Base-by-base conservation (phyloP, 2,888 invertebrate genomes). In the Lasioglossum lativentre region DNA sequence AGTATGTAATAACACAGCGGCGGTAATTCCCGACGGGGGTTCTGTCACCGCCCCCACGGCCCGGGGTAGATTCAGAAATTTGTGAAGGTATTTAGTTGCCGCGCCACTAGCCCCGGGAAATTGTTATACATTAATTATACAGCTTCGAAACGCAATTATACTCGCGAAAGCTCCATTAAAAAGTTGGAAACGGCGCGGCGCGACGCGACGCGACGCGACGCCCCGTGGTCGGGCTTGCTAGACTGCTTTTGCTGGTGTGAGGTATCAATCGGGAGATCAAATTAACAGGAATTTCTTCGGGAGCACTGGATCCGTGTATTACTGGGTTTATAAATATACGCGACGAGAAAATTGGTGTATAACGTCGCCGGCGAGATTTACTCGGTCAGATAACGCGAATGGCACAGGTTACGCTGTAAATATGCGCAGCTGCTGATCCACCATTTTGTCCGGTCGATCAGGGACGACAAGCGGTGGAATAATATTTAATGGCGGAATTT, bases 111-210 rank as follows among this genome's bases (percentile, higher is more conserved):
- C 74, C 70, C 19, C 23, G 45, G 38, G 16, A 56, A 77, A 80
- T 71, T 77, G 70, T 80, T 77, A 71, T 34, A 59, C 71, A 70
- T 80, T 77, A 80, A 80, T 80, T 77, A 71, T 77, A 56, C 59
- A 19, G 52, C 30, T 56, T 76, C 42, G 66, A 42, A 75, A 70
- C 70, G 40, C 19, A 66, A 47, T 75, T 79, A 75, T 30, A 68
- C 23, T 52, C 30, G 52, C 19, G 40, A 75, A 75, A 72, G 71
- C 71, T 71, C 40, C 30, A 56, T 71, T 71, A 71, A 30, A 56
- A 73, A 73, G 47, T 73, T 73, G 34, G 34, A 42, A 34, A 73
- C 42, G 34, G 47, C 45, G 68, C 23, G 38, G 47, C 34, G 23
- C 72, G 52, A 34, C 23, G 66, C 68, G 38, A 23, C 38, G 34